A percentile compares a stretch with the other conserved stretches of the same genome.
phyloP scores from a whole-genome alignment of 2,888 invertebrate genomes.

The Drosophila mettleri region DNA sequence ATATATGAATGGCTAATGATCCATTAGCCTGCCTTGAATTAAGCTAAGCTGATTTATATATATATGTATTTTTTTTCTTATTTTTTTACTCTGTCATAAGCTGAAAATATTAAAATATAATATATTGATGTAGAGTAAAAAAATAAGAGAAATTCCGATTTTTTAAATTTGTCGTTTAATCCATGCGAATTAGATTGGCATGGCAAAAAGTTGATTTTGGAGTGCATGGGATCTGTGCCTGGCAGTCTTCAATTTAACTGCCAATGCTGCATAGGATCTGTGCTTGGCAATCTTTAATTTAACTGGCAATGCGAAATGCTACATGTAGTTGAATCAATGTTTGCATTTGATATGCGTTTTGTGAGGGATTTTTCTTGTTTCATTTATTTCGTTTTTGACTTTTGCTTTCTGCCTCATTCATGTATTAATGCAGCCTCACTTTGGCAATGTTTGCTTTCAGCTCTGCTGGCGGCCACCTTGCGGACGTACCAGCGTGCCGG shows the following conservation, averaged over 20 bases:
- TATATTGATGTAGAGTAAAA: too few species aligned
- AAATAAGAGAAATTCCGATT: not conserved
- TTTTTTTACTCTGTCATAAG: too few species aligned
- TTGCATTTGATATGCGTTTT: slow-evolving; percentile 34
- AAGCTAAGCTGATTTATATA: too few species aligned
- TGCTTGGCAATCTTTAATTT: not conserved
- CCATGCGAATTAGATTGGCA: not conserved
- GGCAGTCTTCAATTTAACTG: slow-evolving; percentile 4
- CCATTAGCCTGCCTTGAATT: too few species aligned
- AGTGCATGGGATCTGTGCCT: not conserved
- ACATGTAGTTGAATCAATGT: slow-evolving; percentile 20
- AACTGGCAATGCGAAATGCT: slow-evolving; percentile 6
- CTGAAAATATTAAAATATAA: too few species aligned
- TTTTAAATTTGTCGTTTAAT: not conserved
- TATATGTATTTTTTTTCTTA: too few species aligned
- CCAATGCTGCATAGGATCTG: slow-evolving; percentile 3
- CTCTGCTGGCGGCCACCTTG: slow-evolving; percentile 94
- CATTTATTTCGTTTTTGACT: slow-evolving; percentile 29
- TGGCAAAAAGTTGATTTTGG: not conserved
- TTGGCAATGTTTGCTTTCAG: slow-evolving; percentile 86
- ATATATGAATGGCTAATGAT: too few species aligned
- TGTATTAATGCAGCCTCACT: slow-evolving; percentile 52
- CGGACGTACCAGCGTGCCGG: slow-evolving; percentile 96
- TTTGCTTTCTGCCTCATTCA: slow-evolving; percentile 24
- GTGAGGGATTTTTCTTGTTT: not conserved